Percentiles rank a stretch among this genome's conserved stretches.
phyloP scores from a whole-genome alignment of 2,113 vertebrate genomes.

The Lanius collurio region DNA sequence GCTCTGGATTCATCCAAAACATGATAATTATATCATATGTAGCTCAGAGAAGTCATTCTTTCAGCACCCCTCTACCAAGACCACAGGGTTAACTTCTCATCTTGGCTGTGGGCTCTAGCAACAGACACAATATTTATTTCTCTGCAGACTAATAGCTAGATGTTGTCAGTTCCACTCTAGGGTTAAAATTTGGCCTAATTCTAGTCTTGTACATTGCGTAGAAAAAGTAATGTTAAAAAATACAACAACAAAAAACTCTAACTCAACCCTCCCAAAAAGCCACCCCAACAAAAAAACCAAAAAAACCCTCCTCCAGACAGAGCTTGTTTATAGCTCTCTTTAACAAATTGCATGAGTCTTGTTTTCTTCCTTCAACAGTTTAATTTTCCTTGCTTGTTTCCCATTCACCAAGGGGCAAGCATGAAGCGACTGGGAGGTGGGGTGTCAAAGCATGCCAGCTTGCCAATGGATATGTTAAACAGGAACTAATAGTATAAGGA shows the following conservation, averaged over 20 bases:
- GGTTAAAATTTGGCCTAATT: background rate
- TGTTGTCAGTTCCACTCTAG: background rate
- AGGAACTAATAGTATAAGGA: background rate
- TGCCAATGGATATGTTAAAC: background rate
- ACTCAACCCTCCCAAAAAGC: background rate
- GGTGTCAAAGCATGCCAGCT: background rate
- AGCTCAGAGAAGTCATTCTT: background rate
- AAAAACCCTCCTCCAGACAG: background rate
- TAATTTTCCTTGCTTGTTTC: background rate
- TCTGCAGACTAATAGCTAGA: background rate
- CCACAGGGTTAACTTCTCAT: background rate
- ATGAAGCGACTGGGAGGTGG: background rate
- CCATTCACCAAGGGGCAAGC: background rate
- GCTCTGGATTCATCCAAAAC: background rate
- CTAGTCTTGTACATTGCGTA: background rate
- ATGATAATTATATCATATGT: background rate
- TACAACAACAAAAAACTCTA: too few relatives aligned
- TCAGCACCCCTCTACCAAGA: background rate
- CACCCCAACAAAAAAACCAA: background rate
- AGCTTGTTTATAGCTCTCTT: background rate
- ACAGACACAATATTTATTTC: background rate
- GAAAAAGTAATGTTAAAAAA: background rate
- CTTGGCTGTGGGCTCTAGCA: background rate
- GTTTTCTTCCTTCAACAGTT: background rate
- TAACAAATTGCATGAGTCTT: background rate